Evolutionary conservation across 2,888 invertebrate species (phyloP).

Genomic region (Drosophila ochracea): DNA sequence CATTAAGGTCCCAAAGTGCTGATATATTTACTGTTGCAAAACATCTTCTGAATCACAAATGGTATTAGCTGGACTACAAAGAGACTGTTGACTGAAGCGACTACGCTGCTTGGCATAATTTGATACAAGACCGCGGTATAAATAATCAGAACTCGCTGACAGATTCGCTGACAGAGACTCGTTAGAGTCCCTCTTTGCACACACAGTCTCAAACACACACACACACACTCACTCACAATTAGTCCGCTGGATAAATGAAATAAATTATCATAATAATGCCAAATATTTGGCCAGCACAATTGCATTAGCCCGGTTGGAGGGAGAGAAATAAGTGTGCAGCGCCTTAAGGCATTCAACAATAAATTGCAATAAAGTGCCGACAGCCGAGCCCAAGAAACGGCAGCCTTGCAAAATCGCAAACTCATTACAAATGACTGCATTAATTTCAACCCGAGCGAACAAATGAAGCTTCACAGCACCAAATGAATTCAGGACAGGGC

Average conservation of each 20-base stretch:
- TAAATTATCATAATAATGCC: constrained; percentile 70
- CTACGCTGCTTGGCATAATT: constrained; percentile 65
- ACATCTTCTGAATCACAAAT: constrained; percentile 33
- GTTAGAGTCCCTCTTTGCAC: constrained; percentile 24
- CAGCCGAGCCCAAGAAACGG: constrained; percentile 36
- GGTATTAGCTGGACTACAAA: constrained; percentile 9
- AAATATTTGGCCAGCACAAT: constrained; percentile 57
- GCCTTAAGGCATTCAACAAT: constrained; percentile 66
- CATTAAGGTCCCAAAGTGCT: constrained; percentile 17
- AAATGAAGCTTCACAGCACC: constrained; percentile 60
- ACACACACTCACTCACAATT: constrained; percentile 54
- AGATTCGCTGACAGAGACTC: constrained; percentile 5
- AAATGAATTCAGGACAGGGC: constrained; percentile 34
- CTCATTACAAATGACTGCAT: constrained; percentile 82
- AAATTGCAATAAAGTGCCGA: constrained; percentile 64
- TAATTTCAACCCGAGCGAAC: constrained; percentile 75
- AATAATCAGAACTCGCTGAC: constrained; percentile 43
- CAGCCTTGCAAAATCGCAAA: constrained; percentile 54
- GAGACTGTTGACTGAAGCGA: constrained; percentile 20
- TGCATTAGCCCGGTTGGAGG: constrained; percentile 29
- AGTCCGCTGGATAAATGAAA: constrained; percentile 57
- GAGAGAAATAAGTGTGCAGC: constrained; percentile 23
- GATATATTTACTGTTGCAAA: constrained; percentile 55
- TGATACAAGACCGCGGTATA: constrained; percentile 40
- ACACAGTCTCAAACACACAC: constrained; percentile 9